Evolutionary conservation across 2,888 invertebrate genomes (phyloP).

Genomic region (Drosophila pseudotakahashii): DNA sequence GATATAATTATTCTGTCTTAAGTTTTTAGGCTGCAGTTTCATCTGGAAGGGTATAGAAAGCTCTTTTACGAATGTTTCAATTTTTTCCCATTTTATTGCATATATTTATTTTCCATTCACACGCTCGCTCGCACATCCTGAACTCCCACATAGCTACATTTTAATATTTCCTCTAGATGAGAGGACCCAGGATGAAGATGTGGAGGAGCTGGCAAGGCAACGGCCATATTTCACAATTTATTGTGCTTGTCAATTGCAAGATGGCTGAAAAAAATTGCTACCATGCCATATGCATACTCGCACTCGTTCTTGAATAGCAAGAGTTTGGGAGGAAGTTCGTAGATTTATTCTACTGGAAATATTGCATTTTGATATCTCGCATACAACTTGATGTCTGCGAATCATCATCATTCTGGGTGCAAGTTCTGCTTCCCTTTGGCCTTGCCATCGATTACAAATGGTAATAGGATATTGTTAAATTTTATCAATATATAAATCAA

Average conservation of each 20-base stretch:
- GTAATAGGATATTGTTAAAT: neutral
- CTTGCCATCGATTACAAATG: slow-evolving; percentile 7
- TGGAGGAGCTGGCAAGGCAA: slow-evolving; percentile 24
- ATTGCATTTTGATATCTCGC: slow-evolving; percentile 65
- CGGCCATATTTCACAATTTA: slow-evolving; percentile 76
- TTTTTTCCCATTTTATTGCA: slow-evolving; percentile 12
- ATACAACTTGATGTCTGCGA: slow-evolving; percentile 31
- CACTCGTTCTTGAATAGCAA: slow-evolving; percentile 3
- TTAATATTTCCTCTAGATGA: slow-evolving; percentile 27
- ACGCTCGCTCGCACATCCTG: slow-evolving; percentile 25
- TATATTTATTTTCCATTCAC: slow-evolving; percentile 32
- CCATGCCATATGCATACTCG: slow-evolving; percentile 38
- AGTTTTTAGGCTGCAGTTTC: neutral
- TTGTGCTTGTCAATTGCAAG: slow-evolving; percentile 76
- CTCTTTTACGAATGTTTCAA: rapidly evolving
- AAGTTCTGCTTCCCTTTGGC: slow-evolving; percentile 15
- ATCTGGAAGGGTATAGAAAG: neutral
- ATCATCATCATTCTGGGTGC: slow-evolving; percentile 25
- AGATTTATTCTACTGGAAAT: slow-evolving; percentile 67
- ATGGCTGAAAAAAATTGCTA: slow-evolving; percentile 31
- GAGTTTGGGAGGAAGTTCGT: slow-evolving; percentile 32
- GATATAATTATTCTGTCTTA: too few species aligned
- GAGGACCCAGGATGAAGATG: slow-evolving; percentile 23
- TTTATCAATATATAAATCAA: neutral
- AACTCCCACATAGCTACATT: slow-evolving; percentile 27